Base-by-base conservation (phyloP, 30 jellyfish, hydroid and myxozoan genomes). In the Pseudorhiza aurosa region DNA sequence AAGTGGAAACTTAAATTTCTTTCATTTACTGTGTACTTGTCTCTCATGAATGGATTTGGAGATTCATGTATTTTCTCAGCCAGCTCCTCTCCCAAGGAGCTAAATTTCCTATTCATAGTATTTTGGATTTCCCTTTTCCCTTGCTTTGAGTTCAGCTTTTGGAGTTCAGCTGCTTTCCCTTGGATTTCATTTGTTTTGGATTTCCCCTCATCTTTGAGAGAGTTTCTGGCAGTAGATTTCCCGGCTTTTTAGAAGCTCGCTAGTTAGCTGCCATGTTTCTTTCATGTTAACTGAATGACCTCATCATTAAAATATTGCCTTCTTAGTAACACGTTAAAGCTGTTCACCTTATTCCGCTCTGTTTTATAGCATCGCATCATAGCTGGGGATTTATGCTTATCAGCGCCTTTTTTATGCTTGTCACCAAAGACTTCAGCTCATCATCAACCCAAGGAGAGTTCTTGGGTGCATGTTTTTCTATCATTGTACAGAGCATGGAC, bases 281-380 rank as follows among this genome's bases (percentile, higher is more conserved):
- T 17, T 47, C 22, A 47, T 47, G 62, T 53, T 18, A 5, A 18
- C 68, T 18, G 14, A 58, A 14, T 21, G 3, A 58, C 24, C 73
- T 58, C 24, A 58, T 21, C 24, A 24, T 4, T 21, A 58, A 58
- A 58, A 8, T 58, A 58, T 8, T 58, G 53, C 4, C 12, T 14
- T 5, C 2, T 32, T 21, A 8, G 73, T 27, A 6, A 58, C 8
- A 58, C 49, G 21, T 58, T 21, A 32, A 58, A 4, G 49, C 21
- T 32, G 50, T 32, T 32, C 73, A 58, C 73, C 47, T 43, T 27
- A 58, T 58, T 58, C 10, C 73, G 47, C 47, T 43, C 73, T 43
- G n/a, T 32, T 43, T 58, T 58, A 58, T 58, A 58, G 49, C 73
- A 58, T 43, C 73, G 8, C 73, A 58, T 58, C 73, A 58, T 58